Evolutionary conservation across 2,797 vertebrate genomes (phyloP), one percentile per base, ranked within the genome.

Genomic region (Menidia menidia): DNA sequence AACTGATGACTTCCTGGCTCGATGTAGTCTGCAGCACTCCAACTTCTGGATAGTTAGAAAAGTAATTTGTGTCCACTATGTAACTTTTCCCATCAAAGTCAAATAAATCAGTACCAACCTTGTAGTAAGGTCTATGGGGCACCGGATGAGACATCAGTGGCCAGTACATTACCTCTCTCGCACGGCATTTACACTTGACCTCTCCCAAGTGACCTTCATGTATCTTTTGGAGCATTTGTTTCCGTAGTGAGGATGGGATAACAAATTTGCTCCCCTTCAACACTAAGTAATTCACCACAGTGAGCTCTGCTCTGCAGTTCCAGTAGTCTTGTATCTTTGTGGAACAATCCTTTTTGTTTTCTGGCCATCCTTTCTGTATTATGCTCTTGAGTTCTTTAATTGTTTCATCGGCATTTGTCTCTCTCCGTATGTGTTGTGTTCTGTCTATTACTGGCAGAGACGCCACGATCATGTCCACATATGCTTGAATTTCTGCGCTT

Each of bases 201-300:
- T 55, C 58, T 47, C 67, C 43, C 1, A 64, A 43, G 33, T 63
- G 68, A 4, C 68, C 68, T 64, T 43, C 44, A 13, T 65, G 61
- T 52, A 73, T 65, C 48, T 73, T 65, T 30, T 65, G 55, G 18
- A 73, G 39, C 70, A 65, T 60, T 42, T 65, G 25, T 53, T 54
- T 60, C 3, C 55, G 31, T 35, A 60, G 47, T 4, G 18, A 60
- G 6, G 47, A 33, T 53, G 68, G 59, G 35, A 70, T 62, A 12
- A 61, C 51, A 4, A 45, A 55, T 55, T 62, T 70, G 31, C 43
- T 55, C 18, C 50, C 47, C 9, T 68, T 69, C 7, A 60, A 19
- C 45, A 68, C 39, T 12, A 51, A 33, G 25, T 53, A 56, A 42
- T 68, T 16, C 25, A 60, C 66, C 47, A 68, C 47, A 2, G 47